These are phyloP conservation scores for Triplophysa yarkandensis DNA, from an alignment of 2,797 vertebrate genomes.

Conservation along the genomic window DNA sequence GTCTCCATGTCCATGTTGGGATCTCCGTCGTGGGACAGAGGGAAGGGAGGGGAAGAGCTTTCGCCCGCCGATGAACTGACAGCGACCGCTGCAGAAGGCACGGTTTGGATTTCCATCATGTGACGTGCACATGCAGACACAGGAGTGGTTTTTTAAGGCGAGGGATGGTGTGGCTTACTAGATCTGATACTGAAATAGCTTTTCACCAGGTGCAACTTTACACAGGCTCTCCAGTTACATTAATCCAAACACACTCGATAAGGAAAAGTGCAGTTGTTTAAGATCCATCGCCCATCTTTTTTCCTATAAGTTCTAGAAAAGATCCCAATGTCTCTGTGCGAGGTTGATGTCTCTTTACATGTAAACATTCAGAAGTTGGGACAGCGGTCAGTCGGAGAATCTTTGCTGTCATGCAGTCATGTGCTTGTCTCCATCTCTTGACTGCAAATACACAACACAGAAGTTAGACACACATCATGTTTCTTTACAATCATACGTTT, in stretches of 20 bases:
- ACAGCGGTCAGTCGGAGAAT: slow-evolving; percentile 38
- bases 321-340: slow-evolving; percentile 56
- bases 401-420: slow-evolving; percentile 64
- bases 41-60: slow-evolving; percentile 24
- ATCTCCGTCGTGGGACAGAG: background rate
- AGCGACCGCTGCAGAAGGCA: slow-evolving; percentile 60
- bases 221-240: slow-evolving; percentile 70
- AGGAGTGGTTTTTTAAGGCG: slow-evolving; percentile 61
- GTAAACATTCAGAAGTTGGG: slow-evolving; percentile 70
- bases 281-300: slow-evolving; percentile 51
- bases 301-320: slow-evolving; percentile 46
- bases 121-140: slow-evolving; percentile 66
- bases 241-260: slow-evolving; percentile 70
- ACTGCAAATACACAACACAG: slow-evolving; percentile 69
- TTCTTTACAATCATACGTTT: background rate
- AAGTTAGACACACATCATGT: slow-evolving; percentile 28
- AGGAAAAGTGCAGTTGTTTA: slow-evolving; percentile 64
- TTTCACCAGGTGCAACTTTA: slow-evolving; percentile 77
- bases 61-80: slow-evolving; percentile 59
- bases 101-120: slow-evolving; percentile 76
- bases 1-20: slow-evolving; percentile 12
- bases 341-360: slow-evolving; percentile 55
- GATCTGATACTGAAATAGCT: slow-evolving; percentile 77
- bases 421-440: slow-evolving; percentile 77
- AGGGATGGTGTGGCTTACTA: slow-evolving; percentile 69